Base-by-base conservation (phyloP, 2,888 invertebrate genomes). In the Terebella lapidaria region DNA sequence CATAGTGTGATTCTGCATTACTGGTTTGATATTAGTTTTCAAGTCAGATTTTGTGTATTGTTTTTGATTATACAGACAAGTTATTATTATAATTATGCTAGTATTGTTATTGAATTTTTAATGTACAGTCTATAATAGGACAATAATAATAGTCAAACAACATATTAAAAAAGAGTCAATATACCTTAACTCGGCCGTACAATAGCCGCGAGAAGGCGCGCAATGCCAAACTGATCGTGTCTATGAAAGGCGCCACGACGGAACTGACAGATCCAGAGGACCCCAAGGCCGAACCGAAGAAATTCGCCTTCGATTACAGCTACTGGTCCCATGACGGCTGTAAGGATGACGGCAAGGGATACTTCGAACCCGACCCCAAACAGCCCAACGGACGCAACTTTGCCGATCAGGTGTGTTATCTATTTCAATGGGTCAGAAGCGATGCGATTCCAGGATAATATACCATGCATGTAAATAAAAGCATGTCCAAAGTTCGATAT, bases 401-500 rank as follows among this genome's bases (percentile, higher is more conserved):
- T 69, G 81, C 80, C 42, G 84, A 84, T 70, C 85, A 85, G 82
- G 84, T 84, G 64, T 35, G 35, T 10, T n/a, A n/a, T n/a, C n/a
- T n/a, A n/a, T n/a, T n/a, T n/a, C n/a, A n/a, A n/a, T n/a, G n/a
- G n/a, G n/a, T n/a, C n/a, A n/a, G n/a, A n/a, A n/a, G n/a, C n/a
- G n/a, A n/a, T n/a, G n/a, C n/a, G n/a, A n/a, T n/a, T n/a, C n/a
- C n/a, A n/a, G n/a, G n/a, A n/a, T n/a, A n/a, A n/a, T n/a, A n/a
- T n/a, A n/a, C n/a, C 42, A 35, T 35, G n/a, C n/a, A 35, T 35
- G n/a, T 35, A 35, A 15, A 35, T 35, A 35, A 15, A 35, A n/a
- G n/a, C n/a, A n/a, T n/a, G n/a, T n/a, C n/a, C n/a, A n/a, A n/a
- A n/a, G n/a, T n/a, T n/a, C n/a, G n/a, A n/a, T n/a, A n/a, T n/a